Conservation (phyloP, 2,113 vertebrate genomes). For the human region GRCh38 chr11:71096001-71096500, state of each 20-base stretch:
- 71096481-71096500: neutral
- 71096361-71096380: neutral
- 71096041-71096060: too few species aligned
- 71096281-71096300: neutral
- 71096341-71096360: rapidly evolving
- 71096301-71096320: neutral
- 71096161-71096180: rapidly evolving
- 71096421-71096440: rapidly evolving
- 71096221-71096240: neutral
- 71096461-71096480: neutral
- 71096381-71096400: neutral
- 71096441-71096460: rapidly evolving
- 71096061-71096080: too few species aligned
- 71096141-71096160: neutral
- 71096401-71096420: neutral
- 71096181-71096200: rapidly evolving
- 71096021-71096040: too few species aligned
- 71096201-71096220: rapidly evolving
- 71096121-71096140: rapidly evolving
- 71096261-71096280: neutral
- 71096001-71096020: too few species aligned
- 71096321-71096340: neutral
- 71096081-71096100: rapidly evolving
- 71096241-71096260: neutral
- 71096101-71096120: rapidly evolving